Conservation (phyloP, 2,797 vertebrate genomes). For the Garrulus glandarius region DNA sequence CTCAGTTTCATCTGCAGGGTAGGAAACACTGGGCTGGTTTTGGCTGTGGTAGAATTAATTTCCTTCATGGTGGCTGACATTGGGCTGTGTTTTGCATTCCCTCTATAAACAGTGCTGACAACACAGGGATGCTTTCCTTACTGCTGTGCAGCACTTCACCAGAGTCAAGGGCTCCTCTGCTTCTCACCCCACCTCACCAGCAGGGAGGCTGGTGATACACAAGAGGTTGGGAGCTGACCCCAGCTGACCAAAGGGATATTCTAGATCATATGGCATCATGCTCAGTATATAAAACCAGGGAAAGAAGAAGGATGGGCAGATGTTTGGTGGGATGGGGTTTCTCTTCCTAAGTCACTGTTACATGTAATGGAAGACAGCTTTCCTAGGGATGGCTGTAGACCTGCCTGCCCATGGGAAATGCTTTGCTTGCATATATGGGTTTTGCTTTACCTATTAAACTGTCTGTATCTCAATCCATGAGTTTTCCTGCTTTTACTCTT, state of each 20-base stretch:
- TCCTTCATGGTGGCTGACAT: not conserved
- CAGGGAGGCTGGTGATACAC: accelerated
- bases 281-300: not conserved
- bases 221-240: not conserved
- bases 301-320: not conserved
- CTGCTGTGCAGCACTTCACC: not conserved
- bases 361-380: not conserved
- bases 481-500: not conserved
- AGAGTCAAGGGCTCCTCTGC: not conserved
- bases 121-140: not conserved
- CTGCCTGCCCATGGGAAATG: not conserved
- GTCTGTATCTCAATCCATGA: not conserved
- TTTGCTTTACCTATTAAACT: not conserved
- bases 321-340: not conserved
- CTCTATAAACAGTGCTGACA: not conserved
- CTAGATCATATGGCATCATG: not conserved
- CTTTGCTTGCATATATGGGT: not conserved
- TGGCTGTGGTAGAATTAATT: not conserved
- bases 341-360: not conserved
- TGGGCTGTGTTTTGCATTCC: not conserved
- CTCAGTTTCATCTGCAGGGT: not conserved
- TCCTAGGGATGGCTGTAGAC: not conserved
- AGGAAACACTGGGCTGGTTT: not conserved
- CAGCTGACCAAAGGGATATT: not conserved
- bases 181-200: not conserved